A percentile compares a stretch with the other conserved stretches of the same genome.
These are phyloP conservation scores for Mobula hypostoma DNA, from an alignment of 2,113 vertebrate species.

Conservation along the genomic window DNA sequence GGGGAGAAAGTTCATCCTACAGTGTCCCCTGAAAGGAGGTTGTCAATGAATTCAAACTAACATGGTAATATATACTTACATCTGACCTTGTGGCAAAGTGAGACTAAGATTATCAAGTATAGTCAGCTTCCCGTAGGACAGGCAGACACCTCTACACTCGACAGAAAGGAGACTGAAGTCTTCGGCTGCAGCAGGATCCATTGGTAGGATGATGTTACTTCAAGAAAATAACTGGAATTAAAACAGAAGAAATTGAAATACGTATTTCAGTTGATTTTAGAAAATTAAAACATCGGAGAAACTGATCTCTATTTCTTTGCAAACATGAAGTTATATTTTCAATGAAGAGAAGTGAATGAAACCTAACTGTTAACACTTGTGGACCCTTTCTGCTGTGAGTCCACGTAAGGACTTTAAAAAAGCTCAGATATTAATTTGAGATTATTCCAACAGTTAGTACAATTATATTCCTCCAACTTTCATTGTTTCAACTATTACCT, in stretches of 20 bases:
- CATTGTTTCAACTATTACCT: neutral
- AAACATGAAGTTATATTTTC: neutral
- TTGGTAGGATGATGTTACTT: constrained; percentile 46
- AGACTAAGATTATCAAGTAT: constrained; percentile 61
- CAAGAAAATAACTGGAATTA: constrained; percentile 37
- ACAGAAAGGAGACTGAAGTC: constrained; percentile 45
- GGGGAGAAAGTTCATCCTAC: neutral
- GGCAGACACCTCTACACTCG: constrained; percentile 55
- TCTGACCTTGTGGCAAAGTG: constrained; percentile 61
- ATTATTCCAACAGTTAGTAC: neutral
- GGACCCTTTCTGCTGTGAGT: neutral
- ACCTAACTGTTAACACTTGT: neutral
- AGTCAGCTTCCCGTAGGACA: constrained; percentile 62
- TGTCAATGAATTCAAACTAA: neutral
- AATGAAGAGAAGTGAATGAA: neutral
- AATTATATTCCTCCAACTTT: neutral
- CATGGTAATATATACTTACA: constrained; percentile 52
- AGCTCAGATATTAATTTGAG: neutral
- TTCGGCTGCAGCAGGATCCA: constrained; percentile 18
- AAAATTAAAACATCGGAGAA: neutral
- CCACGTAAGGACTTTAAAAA: neutral
- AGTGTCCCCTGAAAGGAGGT: neutral
- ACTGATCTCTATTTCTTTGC: neutral
- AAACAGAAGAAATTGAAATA: neutral
- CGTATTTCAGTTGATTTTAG: neutral